These are phyloP conservation scores for Paramuricea clavata DNA, from an alignment of 92 coral and sea anemone species.

Conservation along the genomic window DNA sequence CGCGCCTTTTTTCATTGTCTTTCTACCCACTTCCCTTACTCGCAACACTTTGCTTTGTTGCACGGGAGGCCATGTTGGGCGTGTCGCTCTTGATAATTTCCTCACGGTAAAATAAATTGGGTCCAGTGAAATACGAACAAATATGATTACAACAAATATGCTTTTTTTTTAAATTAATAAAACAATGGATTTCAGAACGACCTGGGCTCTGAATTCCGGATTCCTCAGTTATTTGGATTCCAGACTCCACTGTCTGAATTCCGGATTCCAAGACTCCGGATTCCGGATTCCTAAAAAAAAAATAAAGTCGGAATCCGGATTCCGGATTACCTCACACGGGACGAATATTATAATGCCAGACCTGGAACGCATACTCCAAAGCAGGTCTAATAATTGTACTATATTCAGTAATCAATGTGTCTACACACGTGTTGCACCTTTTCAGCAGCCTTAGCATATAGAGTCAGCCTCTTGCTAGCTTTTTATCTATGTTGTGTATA, in stretches of 20 bases:
- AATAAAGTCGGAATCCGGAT: too few species aligned
- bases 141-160: too few species aligned
- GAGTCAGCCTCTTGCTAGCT: conserved; percentile 26
- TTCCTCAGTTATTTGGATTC: too few species aligned
- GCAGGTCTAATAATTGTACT: conserved; percentile 20
- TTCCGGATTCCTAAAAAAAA: too few species aligned
- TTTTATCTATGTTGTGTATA: not conserved
- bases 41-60: conserved; percentile 50
- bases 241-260: too few species aligned
- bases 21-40: conserved; percentile 54
- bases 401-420: not conserved
- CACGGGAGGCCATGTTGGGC: conserved; percentile 40
- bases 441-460: conserved; percentile 20
- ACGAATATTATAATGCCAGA: conserved; percentile 12
- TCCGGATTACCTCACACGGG: too few species aligned
- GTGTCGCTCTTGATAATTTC: conserved; percentile 54
- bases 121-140: conserved; percentile 65
- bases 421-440: not conserved
- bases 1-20: conserved; percentile 53
- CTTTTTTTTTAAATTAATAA: too few species aligned
- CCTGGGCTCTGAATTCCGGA: too few species aligned
- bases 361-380: conserved; percentile 32
- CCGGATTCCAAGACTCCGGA: too few species aligned
- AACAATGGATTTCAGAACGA: too few species aligned
- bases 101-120: conserved; percentile 64